Conservation (phyloP, 2,888 invertebrate species). For the Aphodius granarius region DNA sequence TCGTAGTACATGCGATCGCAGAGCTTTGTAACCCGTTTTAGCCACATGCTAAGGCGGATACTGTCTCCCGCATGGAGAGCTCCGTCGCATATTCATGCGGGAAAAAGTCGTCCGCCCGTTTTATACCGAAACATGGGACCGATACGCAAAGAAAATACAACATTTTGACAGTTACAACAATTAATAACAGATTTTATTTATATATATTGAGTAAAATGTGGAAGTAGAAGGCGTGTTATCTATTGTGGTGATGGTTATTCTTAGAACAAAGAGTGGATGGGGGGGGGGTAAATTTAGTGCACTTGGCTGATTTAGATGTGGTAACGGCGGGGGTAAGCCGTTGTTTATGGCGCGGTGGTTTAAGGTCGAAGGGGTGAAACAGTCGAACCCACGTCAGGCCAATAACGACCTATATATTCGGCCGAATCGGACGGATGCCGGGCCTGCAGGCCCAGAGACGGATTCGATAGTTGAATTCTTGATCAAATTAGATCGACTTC, state of each 20-base stretch:
- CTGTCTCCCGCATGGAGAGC: no score
- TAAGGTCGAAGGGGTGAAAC: slow-evolving; percentile 36
- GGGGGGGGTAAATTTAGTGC: slow-evolving; percentile 20
- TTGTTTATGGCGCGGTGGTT: slow-evolving; percentile 37
- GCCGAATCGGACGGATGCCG: slow-evolving; percentile 37
- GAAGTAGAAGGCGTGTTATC: no score
- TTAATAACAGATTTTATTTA: no score
- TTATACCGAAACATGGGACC: no score
- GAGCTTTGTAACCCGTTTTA: no score
- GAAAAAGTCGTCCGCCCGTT: no score
- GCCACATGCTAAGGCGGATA: no score
- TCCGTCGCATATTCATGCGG: no score
- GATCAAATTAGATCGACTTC: background rate
- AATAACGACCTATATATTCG: slow-evolving; percentile 40
- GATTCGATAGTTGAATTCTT: background rate
- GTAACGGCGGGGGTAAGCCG: slow-evolving; percentile 32
- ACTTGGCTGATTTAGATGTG: slow-evolving; percentile 36
- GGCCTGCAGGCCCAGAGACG: background rate
- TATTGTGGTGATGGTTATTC: background rate
- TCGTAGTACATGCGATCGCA: no score
- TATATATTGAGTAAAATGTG: no score
- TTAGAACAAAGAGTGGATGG: background rate
- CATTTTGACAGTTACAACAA: no score
- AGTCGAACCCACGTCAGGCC: slow-evolving; percentile 42
- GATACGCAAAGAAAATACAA: no score